These are phyloP conservation scores for Scaptomyza cyrtandrae DNA, from an alignment of 2,888 invertebrate genomes.

Conservation along the genomic window DNA sequence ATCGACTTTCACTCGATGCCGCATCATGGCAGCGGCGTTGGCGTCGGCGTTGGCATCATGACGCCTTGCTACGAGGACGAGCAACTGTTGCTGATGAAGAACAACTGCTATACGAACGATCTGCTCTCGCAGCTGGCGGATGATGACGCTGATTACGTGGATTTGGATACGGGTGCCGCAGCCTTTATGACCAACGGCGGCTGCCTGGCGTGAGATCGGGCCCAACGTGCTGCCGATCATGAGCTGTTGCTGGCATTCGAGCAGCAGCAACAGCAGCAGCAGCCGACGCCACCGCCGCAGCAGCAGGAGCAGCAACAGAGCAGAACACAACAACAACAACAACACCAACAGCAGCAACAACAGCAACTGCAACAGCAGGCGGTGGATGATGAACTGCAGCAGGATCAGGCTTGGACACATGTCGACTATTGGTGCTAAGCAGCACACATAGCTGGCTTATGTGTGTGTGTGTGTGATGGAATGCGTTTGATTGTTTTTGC, in stretches of 20 bases:
- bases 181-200: constrained; percentile 83
- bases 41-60: constrained; percentile 66
- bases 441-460: constrained; percentile 11
- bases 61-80: constrained; percentile 82
- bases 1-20: constrained; percentile 69
- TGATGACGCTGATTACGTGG: constrained; percentile 83
- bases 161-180: constrained; percentile 83
- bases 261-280: constrained; percentile 43
- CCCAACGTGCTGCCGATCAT: constrained; percentile 56
- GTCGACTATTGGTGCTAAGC: constrained; percentile 72
- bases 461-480: constrained; percentile 1
- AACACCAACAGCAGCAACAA: constrained; percentile 25
- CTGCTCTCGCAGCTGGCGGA: constrained; percentile 81
- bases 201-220: constrained; percentile 83
- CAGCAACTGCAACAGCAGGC: constrained; percentile 39
- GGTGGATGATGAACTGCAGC: constrained; percentile 41
- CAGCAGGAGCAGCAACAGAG: constrained; percentile 21
- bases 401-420: constrained; percentile 68
- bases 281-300: not conserved
- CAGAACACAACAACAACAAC: constrained; percentile 27
- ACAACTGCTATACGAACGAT: constrained; percentile 81
- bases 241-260: constrained; percentile 60
- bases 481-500: constrained; percentile 12
- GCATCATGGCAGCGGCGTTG: constrained; percentile 50
- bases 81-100: constrained; percentile 81